phyloP scores from a whole-genome alignment of 2,797 vertebrate species.

The Lindbergichthys nudifrons region DNA sequence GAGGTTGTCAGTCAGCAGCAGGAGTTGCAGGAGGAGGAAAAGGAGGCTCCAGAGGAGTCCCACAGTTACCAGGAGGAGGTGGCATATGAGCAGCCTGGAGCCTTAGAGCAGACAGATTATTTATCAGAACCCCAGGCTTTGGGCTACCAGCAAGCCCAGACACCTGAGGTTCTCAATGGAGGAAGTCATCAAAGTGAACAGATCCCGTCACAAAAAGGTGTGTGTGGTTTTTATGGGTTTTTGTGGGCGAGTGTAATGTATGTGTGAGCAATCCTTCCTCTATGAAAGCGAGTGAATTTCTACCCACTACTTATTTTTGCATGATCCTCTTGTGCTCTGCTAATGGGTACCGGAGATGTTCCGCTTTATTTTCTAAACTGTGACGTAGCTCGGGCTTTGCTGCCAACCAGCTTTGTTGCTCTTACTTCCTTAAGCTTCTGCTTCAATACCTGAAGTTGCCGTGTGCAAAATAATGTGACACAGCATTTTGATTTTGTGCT shows the following conservation, averaged over 20 bases:
- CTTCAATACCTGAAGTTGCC: conserved; percentile 53
- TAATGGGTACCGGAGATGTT: conserved; percentile 21
- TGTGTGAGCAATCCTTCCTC: conserved; percentile 11
- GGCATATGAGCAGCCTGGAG: conserved; percentile 71
- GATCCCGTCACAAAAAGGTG: conserved; percentile 76
- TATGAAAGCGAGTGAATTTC: conserved; percentile 20
- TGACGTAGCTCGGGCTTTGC: conserved; percentile 59
- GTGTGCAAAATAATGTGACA: conserved; percentile 52
- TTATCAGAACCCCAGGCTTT: conserved; percentile 80
- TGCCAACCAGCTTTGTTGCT: conserved; percentile 64
- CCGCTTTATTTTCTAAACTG: conserved; percentile 36
- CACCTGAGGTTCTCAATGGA: conserved; percentile 83
- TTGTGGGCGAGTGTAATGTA: conserved; percentile 2
- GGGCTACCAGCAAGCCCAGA: conserved; percentile 80
- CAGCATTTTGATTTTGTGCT: conserved; percentile 69
- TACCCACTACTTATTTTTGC: conserved; percentile 41
- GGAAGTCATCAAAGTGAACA: conserved; percentile 78
- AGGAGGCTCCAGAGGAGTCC: conserved; percentile 69
- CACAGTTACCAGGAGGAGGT: conserved; percentile 66
- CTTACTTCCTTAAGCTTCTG: conserved; percentile 56
- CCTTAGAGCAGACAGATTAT: conserved; percentile 78
- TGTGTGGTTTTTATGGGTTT: conserved; percentile 64
- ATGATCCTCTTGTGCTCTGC: conserved; percentile 53
- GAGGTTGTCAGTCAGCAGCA: conserved; percentile 77
- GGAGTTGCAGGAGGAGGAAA: conserved; percentile 53